Percentiles rank a stretch among this genome's conserved stretches.
These are phyloP conservation scores for Lamellibrachia columna DNA, from an alignment of 2,888 invertebrate species.

Conservation along the genomic window DNA sequence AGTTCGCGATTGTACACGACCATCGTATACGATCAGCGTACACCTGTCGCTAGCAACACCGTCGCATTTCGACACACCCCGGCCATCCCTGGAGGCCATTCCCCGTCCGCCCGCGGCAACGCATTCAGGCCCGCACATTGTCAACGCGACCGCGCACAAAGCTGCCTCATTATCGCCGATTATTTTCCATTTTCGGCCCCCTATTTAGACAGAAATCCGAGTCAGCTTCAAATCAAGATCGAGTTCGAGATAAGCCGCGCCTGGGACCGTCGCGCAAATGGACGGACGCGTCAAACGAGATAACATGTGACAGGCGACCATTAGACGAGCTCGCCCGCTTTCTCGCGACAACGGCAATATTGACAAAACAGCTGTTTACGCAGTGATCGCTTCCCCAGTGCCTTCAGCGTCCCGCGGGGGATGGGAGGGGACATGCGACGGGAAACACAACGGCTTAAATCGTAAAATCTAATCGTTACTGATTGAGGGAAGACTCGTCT, in stretches of 20 bases:
- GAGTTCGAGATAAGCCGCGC: neutral
- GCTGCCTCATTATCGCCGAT: slow-evolving; percentile 12
- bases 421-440: neutral
- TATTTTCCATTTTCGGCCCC: slow-evolving; percentile 10
- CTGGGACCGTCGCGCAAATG: neutral
- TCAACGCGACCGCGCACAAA: neutral
- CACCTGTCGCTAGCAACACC: neutral
- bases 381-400: neutral
- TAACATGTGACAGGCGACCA: slow-evolving; percentile 3
- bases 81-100: neutral
- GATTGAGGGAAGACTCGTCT: neutral
- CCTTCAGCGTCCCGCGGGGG: neutral
- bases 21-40: neutral
- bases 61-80: neutral
- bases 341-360: neutral
- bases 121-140: slow-evolving; percentile 7
- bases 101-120: neutral
- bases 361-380: slow-evolving; percentile 16
- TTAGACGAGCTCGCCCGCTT: neutral
- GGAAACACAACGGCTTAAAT: neutral
- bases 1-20: neutral
- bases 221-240: slow-evolving; percentile 16
- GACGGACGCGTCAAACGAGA: slow-evolving; percentile 16
- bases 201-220: neutral
- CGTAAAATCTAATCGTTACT: neutral